Evolutionary conservation across 2,888 invertebrate species (phyloP).

Genomic region (Drosophila colorata): DNA sequence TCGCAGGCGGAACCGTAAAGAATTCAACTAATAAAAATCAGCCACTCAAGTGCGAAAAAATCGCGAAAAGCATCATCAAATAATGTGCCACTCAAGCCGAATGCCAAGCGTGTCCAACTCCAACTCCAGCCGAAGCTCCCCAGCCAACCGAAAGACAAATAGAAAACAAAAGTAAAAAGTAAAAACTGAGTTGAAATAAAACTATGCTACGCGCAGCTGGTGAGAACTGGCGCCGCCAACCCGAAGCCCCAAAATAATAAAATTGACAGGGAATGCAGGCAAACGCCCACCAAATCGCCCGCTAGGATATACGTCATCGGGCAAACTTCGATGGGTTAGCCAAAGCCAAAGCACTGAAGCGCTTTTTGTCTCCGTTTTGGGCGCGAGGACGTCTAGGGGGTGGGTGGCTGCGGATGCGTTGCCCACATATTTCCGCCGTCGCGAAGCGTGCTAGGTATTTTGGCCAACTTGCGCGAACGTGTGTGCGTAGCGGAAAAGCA

Average conservation of each 20-base stretch:
- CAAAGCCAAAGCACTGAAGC: slow-evolving; percentile 40
- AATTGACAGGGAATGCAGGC: slow-evolving; percentile 57
- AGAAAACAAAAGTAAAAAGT: slow-evolving; percentile 66
- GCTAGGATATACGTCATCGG: slow-evolving; percentile 64
- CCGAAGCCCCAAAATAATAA: slow-evolving; percentile 48
- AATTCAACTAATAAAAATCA: slow-evolving; percentile 85
- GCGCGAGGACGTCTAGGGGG: not conserved
- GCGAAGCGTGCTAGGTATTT: slow-evolving; percentile 78
- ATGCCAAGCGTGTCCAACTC: slow-evolving; percentile 59
- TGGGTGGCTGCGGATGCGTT: slow-evolving; percentile 43
- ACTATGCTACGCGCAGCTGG: slow-evolving; percentile 62
- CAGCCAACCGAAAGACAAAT: slow-evolving; percentile 69
- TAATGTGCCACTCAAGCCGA: slow-evolving; percentile 82
- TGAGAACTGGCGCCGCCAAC: slow-evolving; percentile 45
- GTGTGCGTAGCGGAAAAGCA: slow-evolving; percentile 78
- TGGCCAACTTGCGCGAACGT: slow-evolving; percentile 19
- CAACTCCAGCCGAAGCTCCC: slow-evolving; percentile 2
- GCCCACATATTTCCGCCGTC: slow-evolving; percentile 76
- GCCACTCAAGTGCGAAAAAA: slow-evolving; percentile 85
- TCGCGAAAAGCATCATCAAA: slow-evolving; percentile 84
- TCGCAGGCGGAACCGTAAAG: slow-evolving; percentile 78
- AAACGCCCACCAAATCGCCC: slow-evolving; percentile 16
- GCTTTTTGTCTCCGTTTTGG: slow-evolving; percentile 34
- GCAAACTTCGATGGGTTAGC: slow-evolving; percentile 71
- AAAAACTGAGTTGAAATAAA: slow-evolving; percentile 68